Evolutionary conservation across 2,797 vertebrate species (phyloP), one percentile per base, ranked within the genome.

Genomic region (Thaleichthys pacificus): DNA sequence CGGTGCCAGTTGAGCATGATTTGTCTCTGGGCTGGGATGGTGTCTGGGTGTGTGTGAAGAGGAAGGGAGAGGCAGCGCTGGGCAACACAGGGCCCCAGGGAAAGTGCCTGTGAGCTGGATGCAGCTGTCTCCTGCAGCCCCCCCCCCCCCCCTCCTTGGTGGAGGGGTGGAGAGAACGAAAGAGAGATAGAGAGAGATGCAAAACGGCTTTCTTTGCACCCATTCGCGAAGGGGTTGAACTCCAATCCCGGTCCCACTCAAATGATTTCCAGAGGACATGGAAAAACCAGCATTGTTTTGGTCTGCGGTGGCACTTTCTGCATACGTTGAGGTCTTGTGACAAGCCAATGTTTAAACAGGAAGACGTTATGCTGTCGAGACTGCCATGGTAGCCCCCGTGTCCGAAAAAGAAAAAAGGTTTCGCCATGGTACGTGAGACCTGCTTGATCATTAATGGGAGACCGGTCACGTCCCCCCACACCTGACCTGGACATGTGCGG

Each of bases 101-200:
- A 88, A 85, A 90, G 90, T 86, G 85, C 91, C 92, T 92, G 82
- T 84, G 81, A 93, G 94, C 93, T 91, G 92, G 92, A 89, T 94
- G 93, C 92, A 92, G 86, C 86, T 91, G 88, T 89, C 85, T 82
- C 57, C 61, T 7, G 19, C 56, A 60, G 72, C 62, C 56, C 30
- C 51, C 67, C 62, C 56, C n/a, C 30, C 51, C 67, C 64, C 72
- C 28, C n/a, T 4, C 24, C 61, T 19, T 56, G 54, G 66, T 4
- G 11, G 38, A 4, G 8, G 28, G 64, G 32, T 24, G 35, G 15
- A 35, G 19, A 9, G 30, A n/a, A n/a, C 24, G 63, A 15, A 28
- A 63, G 30, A 32, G 30, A 63, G 24, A 24, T 24, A 24, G 11
- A n/a, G 5, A 63, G 26, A 32, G 28, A 63, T 15, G 17, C 61